Base-by-base conservation (phyloP, 2,113 vertebrate genomes). In the Dicerorhinus sumatrensis region DNA sequence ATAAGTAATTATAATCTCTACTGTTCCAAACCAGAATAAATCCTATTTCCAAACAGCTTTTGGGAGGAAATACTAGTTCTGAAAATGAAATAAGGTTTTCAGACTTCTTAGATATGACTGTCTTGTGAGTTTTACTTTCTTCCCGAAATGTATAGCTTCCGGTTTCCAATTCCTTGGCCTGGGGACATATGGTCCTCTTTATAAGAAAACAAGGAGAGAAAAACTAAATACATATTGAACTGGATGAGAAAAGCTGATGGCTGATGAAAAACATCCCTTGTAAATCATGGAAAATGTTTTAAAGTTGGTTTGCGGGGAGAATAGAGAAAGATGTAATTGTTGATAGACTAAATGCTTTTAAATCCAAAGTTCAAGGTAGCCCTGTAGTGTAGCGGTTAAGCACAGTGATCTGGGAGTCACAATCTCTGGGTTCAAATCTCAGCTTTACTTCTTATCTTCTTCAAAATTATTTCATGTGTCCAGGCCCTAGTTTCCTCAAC, bases 21-120 rank as follows among this genome's bases (percentile, higher is more conserved):
- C 21, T 76, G 31, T 95, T 96, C 21, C 58, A 90, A 93, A 84
- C 16, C 60, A 96, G 82, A 89, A 97, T 89, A 96, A 96, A 96
- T 81, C 63, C 46, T 86, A 84, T 89, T 80, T 87, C 69, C 85
- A 91, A 92, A 92, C 31, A 90, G 75, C 31, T 95, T 93, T 86
- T 5, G 36, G 14, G 17, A 94, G 90, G 60, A 95, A 93, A 95
- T 29, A 29, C 16, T 56, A 70, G 54, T 67, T 98, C 42, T 90
- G 60, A 92, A 97, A 95, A 93, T 60, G 46, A 96, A 97, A 12
- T 77, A 77, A 85, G 20, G 33, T 12, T 36, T 92, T 92, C 31
- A 58, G 54, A 56, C n/a, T 97, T 94, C 46, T 72, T 87, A 62
- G 76, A n/a, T 69, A 80, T 63, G 29, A 83, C 76, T 87, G 31